Conservation (phyloP, 2,113 vertebrate species). For the Montifringilla adamsi region DNA sequence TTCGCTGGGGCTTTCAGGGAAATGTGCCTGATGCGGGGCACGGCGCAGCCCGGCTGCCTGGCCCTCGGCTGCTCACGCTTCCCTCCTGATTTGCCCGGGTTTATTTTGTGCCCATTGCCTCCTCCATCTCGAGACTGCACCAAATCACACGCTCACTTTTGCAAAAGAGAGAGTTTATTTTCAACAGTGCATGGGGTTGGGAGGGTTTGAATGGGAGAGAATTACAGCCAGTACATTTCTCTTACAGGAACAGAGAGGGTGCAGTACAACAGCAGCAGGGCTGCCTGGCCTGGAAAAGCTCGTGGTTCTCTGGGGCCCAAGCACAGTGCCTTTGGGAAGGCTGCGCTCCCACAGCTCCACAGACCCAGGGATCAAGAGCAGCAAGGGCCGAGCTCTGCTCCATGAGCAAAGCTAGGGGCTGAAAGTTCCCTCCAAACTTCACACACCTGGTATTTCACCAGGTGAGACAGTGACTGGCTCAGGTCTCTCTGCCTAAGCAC, state of each 20-base stretch:
- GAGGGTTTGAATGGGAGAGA: not conserved
- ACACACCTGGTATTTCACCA: not conserved
- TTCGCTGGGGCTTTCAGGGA: slow-evolving; percentile 19
- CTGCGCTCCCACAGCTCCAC: not conserved
- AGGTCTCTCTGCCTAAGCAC: not conserved
- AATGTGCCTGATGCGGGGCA: slow-evolving; percentile 32
- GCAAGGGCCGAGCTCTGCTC: not conserved
- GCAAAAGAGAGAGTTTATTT: slow-evolving; percentile 58
- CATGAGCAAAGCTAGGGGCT: not conserved
- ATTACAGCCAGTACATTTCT: slow-evolving; percentile 26
- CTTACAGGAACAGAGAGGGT: not conserved
- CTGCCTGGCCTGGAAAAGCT: not conserved
- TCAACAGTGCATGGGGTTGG: not conserved
- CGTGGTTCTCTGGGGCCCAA: not conserved
- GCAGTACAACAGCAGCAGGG: not conserved
- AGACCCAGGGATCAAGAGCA: not conserved
- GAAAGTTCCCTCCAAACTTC: not conserved
- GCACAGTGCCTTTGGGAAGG: accelerated
- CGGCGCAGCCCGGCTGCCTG: not conserved
- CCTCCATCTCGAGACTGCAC: not conserved
- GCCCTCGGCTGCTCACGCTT: not conserved
- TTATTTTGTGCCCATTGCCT: not conserved
- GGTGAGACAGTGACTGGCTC: not conserved
- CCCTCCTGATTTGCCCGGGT: not conserved
- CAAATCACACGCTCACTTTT: slow-evolving; percentile 34